Evolutionary conservation across 1,140 invertebrate species (phyloP).

Genomic region (Octopus sinensis): DNA sequence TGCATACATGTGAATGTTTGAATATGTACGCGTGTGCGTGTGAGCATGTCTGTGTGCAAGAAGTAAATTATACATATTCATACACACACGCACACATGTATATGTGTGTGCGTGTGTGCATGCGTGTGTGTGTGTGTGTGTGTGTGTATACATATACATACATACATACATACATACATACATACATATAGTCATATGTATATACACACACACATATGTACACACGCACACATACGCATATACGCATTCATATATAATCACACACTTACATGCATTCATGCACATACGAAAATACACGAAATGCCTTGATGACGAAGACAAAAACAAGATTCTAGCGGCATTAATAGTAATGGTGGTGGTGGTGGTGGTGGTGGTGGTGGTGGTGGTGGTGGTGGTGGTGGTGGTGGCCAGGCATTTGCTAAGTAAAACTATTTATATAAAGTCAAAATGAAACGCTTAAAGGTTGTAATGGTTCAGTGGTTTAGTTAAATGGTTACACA

Average conservation of each 20-base stretch:
- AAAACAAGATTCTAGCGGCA: neutral
- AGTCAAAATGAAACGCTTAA: neutral
- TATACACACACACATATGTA: neutral
- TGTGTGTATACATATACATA: slow-evolving; percentile 2
- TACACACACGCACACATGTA: slow-evolving; percentile 6
- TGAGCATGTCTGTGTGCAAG: neutral
- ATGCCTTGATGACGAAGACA: no score
- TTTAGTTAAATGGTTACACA: no score
- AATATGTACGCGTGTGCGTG: neutral
- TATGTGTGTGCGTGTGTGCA: neutral
- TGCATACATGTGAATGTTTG: neutral
- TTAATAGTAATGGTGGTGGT: neutral
- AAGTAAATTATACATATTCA: neutral
- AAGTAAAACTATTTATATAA: neutral
- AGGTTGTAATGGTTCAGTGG: no score
- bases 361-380: neutral
- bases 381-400: neutral
- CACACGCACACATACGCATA: neutral
- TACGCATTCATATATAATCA: neutral
- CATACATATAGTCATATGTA: neutral
- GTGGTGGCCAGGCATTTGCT: neutral
- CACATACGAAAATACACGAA: neutral
- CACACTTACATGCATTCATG: neutral
- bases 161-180: neutral
- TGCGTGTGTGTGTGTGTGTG: neutral